A percentile compares a stretch with the other conserved stretches of the same genome.
These are phyloP conservation scores for Chrysomela aeneicollis DNA, from an alignment of 2,888 invertebrate genomes.

Conservation along the genomic window DNA sequence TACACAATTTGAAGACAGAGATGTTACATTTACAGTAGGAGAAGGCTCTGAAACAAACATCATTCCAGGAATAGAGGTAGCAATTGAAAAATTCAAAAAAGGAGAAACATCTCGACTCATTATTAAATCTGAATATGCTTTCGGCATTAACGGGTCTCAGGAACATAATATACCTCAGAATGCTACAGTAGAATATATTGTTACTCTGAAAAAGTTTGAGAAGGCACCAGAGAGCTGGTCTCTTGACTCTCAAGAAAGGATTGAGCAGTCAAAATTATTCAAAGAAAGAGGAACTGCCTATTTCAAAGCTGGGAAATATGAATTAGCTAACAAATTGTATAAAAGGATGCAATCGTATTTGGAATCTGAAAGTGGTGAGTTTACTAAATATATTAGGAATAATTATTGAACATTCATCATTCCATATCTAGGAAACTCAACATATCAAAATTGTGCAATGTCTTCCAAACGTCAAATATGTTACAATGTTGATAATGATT, in stretches of 20 bases:
- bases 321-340: conserved; percentile 87
- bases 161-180: conserved; percentile 80
- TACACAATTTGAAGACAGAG: conserved; percentile 79
- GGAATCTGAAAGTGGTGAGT: conserved; percentile 65
- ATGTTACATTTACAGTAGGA: conserved; percentile 83
- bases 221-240: conserved; percentile 85
- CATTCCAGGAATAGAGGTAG: conserved; percentile 83
- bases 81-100: conserved; percentile 80
- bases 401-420: too few species aligned
- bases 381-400: not conserved
- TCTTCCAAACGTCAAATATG: too few species aligned
- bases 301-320: conserved; percentile 81
- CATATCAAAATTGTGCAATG: too few species aligned
- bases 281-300: conserved; percentile 93
- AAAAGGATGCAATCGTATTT: conserved; percentile 75
- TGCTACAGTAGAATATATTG: conserved; percentile 79
- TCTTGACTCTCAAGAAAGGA: conserved; percentile 78
- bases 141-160: conserved; percentile 68
- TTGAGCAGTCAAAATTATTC: conserved; percentile 80
- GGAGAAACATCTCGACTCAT: conserved; percentile 80
- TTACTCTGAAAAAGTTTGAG: conserved; percentile 86
- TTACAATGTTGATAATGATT: too few species aligned
- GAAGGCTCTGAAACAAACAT: conserved; percentile 82
- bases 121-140: conserved; percentile 82
- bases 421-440: too few species aligned